phyloP scores from a whole-genome alignment of 2,113 vertebrate genomes.

The Stomatorhinus ivindoensis region DNA sequence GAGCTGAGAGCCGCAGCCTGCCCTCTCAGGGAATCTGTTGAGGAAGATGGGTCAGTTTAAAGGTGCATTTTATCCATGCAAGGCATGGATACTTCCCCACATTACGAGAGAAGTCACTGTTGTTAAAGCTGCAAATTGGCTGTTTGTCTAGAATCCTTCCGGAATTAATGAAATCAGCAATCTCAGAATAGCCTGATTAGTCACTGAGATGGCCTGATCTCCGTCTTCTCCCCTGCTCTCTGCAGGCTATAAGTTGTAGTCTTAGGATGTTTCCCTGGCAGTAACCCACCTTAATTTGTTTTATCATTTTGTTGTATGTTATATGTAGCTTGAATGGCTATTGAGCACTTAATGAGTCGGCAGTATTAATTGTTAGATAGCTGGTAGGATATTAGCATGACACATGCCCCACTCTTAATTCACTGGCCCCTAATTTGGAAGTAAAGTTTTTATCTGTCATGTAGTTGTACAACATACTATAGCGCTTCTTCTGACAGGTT shows the following conservation, averaged over 20 bases:
- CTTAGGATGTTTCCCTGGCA: background rate
- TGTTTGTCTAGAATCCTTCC: background rate
- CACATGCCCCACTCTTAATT: conserved; percentile 33
- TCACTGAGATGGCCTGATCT: background rate
- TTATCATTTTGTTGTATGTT: conserved; percentile 27
- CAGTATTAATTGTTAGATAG: conserved; percentile 45
- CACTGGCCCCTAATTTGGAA: background rate
- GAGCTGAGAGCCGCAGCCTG: background rate
- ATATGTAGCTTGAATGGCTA: background rate
- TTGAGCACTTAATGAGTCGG: conserved; percentile 18
- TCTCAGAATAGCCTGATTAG: conserved; percentile 34
- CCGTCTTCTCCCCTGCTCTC: conserved; percentile 12
- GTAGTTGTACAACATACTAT: background rate
- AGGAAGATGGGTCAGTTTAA: background rate
- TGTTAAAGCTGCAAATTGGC: conserved; percentile 12
- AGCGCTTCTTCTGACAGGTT: background rate
- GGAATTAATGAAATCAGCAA: conserved; percentile 31
- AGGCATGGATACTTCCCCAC: background rate
- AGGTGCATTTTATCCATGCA: background rate
- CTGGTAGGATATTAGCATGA: conserved; percentile 40
- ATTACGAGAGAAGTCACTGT: background rate
- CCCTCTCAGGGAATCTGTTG: background rate
- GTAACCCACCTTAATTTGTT: conserved; percentile 28
- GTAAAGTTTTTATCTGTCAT: background rate
- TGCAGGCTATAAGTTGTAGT: background rate